phyloP scores from a whole-genome alignment of 2,797 vertebrate genomes.

The Sebastolobus alascanus region DNA sequence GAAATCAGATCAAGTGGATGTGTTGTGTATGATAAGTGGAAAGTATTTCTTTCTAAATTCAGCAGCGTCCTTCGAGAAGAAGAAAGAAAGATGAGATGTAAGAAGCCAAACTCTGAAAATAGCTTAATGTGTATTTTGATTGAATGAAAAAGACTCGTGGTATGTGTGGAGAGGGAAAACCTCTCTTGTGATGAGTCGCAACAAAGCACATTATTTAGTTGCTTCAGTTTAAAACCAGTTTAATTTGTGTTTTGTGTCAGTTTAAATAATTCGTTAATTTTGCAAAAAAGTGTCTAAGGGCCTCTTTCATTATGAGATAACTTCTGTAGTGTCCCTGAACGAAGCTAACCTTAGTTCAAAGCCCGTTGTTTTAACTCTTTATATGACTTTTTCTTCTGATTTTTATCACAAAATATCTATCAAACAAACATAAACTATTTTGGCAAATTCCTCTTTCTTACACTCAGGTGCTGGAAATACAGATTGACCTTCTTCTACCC shows the following conservation, averaged over 20 bases:
- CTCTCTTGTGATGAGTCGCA: neutral
- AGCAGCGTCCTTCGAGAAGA: conserved; percentile 21
- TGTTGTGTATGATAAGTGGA: conserved; percentile 72
- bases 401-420: neutral
- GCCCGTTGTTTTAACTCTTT: no score
- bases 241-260: neutral
- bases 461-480: neutral
- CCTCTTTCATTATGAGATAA: neutral
- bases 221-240: neutral
- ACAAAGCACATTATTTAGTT: conserved; percentile 7
- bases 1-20: conserved; percentile 77
- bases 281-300: neutral
- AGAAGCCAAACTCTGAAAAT: conserved; percentile 32
- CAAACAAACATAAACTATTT: neutral
- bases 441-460: rapidly evolving
- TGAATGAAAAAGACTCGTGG: neutral
- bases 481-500: no score
- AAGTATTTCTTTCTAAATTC: conserved; percentile 56
- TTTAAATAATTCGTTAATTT: neutral
- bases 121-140: conserved; percentile 23
- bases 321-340: neutral
- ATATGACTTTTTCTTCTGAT: no score
- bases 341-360: no score
- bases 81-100: conserved; percentile 8
- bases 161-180: neutral